Base-by-base conservation (phyloP, 2,113 vertebrate species). In the Trogon melanurus region DNA sequence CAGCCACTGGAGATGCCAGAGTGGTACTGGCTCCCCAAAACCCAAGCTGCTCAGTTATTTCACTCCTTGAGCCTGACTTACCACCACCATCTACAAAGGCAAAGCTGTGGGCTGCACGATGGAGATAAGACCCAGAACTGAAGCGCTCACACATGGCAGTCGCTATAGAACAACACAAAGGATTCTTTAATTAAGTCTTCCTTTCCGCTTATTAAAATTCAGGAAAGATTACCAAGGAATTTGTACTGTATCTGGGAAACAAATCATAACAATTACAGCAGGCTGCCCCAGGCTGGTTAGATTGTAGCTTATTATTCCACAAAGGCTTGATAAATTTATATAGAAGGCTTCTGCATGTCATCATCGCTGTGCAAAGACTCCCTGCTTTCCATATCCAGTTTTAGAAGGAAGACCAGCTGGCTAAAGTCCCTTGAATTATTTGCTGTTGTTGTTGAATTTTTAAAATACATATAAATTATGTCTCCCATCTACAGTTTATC, bases 101-200 rank as follows among this genome's bases (percentile, higher is more conserved):
- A 3, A 66, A 87, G 53, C 75, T 53, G 70, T 25, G 36, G 65
- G 47, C 96, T 97, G 96, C 56, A 66, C 0, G 6, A 48, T 58
- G 85, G 92, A 47, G 97, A 98, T 97, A 98, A 98, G 95, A 93
- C 10, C 4, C 87, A 61, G 69, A 38, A 83, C 12, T 20, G 96
- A 94, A 91, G 82, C 62, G 65, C 81, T 96, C 7, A 2, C 94
- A 93, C 95, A 97, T 94, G 96, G 90, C 58, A 57, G 72, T 80
- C 20, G 4, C 75, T 94, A 75, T 15, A 91, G 91, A 95, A 80
- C 44, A 65, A 62, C 93, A 97, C 92, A 95, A 94, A 97, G 85
- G 64, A 83, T 85, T 73, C 95, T 94, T 97, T 98, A 98, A 98
- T 98, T 98, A 97, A 97, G 97, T 96, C 95, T 97, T 98, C 94